Evolutionary conservation across 2,797 vertebrate species (phyloP).

Genomic region (Spinibarbus caldwelli): DNA sequence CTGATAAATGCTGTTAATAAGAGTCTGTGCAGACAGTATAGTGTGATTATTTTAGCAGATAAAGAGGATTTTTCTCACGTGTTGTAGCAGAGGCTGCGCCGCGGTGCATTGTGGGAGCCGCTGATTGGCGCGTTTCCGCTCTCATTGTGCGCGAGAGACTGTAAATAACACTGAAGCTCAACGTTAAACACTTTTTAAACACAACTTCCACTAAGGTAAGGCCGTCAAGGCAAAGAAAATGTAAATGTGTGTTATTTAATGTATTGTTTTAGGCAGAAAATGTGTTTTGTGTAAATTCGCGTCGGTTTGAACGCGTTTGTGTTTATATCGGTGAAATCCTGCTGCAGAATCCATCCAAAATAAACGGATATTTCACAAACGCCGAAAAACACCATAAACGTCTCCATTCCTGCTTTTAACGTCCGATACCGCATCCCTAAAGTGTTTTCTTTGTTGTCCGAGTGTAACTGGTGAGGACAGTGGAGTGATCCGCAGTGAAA

Average conservation of each 20-base stretch:
- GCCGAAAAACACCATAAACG: not conserved
- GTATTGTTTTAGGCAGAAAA: not conserved
- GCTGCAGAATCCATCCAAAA: not conserved
- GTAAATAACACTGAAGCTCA: conserved; percentile 35
- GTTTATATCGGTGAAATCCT: not conserved
- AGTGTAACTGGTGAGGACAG: not conserved
- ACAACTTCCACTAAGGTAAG: not conserved
- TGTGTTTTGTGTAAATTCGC: not conserved
- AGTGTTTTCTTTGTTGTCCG: not conserved
- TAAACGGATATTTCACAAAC: conserved; percentile 8
- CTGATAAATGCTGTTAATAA: not conserved
- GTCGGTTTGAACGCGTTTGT: not conserved
- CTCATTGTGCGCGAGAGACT: conserved; percentile 38
- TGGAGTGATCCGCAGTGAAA: not conserved
- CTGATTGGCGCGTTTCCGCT: conserved; percentile 35
- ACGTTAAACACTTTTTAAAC: conserved; percentile 15
- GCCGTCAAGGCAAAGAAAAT: fast-evolving
- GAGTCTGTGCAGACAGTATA: not conserved
- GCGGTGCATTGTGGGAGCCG: conserved; percentile 36
- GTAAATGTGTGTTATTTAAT: not conserved
- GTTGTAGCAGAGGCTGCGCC: not conserved
- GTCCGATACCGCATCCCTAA: not conserved
- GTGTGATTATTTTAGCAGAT: not conserved
- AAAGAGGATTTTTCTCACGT: not conserved
- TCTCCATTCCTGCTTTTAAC: not conserved